Evolutionary conservation across 1,140 invertebrate genomes (phyloP).

Genomic region (Dolichoris vasculosae): DNA sequence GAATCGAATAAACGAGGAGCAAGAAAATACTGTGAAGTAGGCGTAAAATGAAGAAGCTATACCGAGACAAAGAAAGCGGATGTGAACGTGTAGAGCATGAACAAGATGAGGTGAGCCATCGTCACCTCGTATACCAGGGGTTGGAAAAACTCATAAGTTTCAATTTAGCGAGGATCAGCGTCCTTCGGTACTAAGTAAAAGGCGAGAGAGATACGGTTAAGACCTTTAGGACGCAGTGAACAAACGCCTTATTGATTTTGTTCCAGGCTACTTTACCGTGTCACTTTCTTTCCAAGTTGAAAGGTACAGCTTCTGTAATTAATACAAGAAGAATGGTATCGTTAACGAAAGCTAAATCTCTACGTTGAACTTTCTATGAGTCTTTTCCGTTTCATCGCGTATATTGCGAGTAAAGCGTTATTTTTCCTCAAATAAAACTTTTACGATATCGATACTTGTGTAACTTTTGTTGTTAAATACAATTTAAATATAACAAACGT

Average conservation of each 20-base stretch:
- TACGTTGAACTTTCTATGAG: not conserved
- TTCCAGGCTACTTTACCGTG: slow-evolving; percentile 36
- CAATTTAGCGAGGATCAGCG: slow-evolving; percentile 74
- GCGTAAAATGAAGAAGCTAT: not conserved
- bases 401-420: not conserved
- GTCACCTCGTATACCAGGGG: not conserved
- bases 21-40: not conserved
- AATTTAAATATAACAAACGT: too few species aligned
- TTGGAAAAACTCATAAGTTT: slow-evolving; percentile 73
- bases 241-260: slow-evolving; percentile 60
- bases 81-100: slow-evolving; percentile 8
- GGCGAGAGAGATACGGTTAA: slow-evolving; percentile 55
- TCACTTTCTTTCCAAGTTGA: slow-evolving; percentile 14
- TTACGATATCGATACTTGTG: too few species aligned
- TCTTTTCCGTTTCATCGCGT: too few species aligned
- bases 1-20: not conserved
- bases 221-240: slow-evolving; percentile 36
- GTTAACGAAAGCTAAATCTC: slow-evolving; percentile 1
- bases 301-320: slow-evolving; percentile 21
- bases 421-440: not conserved
- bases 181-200: slow-evolving; percentile 52
- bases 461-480: too few species aligned
- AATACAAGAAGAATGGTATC: slow-evolving; percentile 29
- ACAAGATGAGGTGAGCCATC: slow-evolving; percentile 36
- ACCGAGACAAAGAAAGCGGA: not conserved